Conservation (phyloP, 2,888 invertebrate genomes). For the Gryllus longicercus region DNA sequence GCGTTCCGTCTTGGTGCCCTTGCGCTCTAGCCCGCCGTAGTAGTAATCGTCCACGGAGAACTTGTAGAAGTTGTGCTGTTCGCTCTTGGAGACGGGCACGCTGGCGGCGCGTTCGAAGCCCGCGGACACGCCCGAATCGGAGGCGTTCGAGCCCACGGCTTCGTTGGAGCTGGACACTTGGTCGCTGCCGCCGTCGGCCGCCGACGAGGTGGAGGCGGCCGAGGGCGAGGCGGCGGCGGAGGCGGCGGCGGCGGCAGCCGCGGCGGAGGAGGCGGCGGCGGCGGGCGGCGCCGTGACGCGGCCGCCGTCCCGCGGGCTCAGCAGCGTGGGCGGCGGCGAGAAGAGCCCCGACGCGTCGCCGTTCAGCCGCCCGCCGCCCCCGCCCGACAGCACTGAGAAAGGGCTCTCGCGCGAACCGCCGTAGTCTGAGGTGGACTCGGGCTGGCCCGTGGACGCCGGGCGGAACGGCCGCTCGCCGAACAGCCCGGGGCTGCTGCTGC, state of each 20-base stretch:
- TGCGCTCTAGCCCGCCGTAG: conserved; percentile 43
- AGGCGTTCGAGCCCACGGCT: conserved; percentile 44
- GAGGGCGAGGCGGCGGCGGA: conserved; percentile 18
- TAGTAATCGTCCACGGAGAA: conserved; percentile 39
- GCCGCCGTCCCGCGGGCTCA: conserved; percentile 35
- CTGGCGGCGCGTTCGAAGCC: conserved; percentile 33
- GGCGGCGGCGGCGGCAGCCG: neutral
- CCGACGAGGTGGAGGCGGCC: conserved; percentile 23
- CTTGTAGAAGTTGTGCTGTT: conserved; percentile 38
- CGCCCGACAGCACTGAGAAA: conserved; percentile 19
- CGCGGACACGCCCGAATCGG: conserved; percentile 40
- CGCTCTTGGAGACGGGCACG: conserved; percentile 34
- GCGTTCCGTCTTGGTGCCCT: conserved; percentile 45
- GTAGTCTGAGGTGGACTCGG: conserved; percentile 36
- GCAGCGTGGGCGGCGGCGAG: conserved; percentile 28
- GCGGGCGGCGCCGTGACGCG: conserved; percentile 44
- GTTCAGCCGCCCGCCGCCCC: conserved; percentile 36
- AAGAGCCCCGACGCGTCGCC: conserved; percentile 32
- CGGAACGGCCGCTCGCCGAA: conserved; percentile 29
- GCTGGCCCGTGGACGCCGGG: conserved; percentile 25
- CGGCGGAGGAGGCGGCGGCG: conserved; percentile 35
- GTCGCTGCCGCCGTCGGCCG: conserved; percentile 53
- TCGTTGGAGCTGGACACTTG: conserved; percentile 72
- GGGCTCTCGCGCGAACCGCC: conserved; percentile 18
- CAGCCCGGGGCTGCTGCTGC: conserved; percentile 28